These are phyloP conservation scores for Nannospalax galili DNA, from an alignment of 2,113 vertebrate genomes.

Conservation along the genomic window DNA sequence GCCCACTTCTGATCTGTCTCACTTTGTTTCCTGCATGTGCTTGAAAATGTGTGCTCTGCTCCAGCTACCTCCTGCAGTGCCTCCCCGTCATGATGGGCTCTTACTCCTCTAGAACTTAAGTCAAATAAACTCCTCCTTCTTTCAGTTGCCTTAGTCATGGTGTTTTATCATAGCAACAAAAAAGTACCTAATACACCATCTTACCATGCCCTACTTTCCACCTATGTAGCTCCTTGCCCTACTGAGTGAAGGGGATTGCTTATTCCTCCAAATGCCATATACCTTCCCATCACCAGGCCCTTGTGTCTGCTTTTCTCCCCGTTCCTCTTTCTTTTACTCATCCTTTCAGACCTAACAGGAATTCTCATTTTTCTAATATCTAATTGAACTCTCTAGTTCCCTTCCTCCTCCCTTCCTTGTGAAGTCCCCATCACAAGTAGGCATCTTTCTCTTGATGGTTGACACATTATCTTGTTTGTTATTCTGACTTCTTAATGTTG, in stretches of 20 bases:
- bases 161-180: no score
- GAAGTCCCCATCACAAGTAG: accelerated
- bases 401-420: not conserved
- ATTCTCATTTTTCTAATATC: not conserved
- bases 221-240: not conserved
- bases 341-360: not conserved
- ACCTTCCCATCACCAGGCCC: not conserved
- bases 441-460: not conserved
- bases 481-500: not conserved
- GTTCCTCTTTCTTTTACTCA: not conserved
- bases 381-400: accelerated
- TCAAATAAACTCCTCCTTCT: no score
- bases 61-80: no score
- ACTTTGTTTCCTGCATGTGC: no score
- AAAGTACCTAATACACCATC: no score
- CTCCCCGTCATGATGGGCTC: no score
- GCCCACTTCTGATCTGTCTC: no score
- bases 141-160: no score
- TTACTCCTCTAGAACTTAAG: no score
- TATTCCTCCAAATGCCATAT: not conserved
- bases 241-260: not conserved
- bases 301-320: not conserved
- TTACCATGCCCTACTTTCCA: no score
- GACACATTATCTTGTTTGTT: not conserved
- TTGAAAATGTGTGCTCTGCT: no score